Evolutionary conservation across 2,797 vertebrate species (phyloP).

Genomic region (Enteromius trimaculatus): DNA sequence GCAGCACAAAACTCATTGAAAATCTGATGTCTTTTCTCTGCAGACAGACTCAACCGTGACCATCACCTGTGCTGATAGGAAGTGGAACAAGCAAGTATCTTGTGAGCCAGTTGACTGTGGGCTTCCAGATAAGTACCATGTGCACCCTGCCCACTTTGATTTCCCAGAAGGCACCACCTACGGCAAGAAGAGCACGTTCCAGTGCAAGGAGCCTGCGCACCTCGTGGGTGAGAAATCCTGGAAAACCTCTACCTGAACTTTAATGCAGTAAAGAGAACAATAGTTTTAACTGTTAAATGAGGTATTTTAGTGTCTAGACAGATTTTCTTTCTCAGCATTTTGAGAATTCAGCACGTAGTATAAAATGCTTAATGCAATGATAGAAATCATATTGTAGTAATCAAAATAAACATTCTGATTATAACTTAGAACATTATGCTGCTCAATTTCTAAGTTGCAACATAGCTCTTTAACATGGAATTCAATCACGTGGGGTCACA

Average conservation of each 20-base stretch:
- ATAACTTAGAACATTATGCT: neutral
- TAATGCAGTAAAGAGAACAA: neutral
- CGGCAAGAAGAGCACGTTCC: constrained; percentile 90
- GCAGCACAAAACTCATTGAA: neutral
- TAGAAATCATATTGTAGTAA: neutral
- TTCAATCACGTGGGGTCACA: neutral
- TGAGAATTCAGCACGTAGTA: neutral
- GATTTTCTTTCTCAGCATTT: neutral
- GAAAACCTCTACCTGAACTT: neutral
- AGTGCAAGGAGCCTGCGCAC: constrained; percentile 90
- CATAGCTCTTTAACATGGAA: neutral
- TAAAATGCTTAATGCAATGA: neutral
- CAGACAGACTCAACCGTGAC: constrained; percentile 85
- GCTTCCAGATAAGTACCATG: constrained; percentile 91
- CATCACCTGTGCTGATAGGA: constrained; percentile 91
- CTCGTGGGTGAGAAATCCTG: constrained; percentile 82
- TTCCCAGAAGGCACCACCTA: constrained; percentile 93
- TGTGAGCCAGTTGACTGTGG: constrained; percentile 96
- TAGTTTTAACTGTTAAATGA: neutral
- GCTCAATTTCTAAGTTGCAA: neutral
- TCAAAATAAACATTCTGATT: neutral
- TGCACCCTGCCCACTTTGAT: constrained; percentile 90
- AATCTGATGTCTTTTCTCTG: constrained; percentile 54
- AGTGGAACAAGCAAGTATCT: constrained; percentile 94
- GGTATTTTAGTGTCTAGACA: neutral